These are phyloP conservation scores for Sprattus sprattus DNA, from an alignment of 2,113 vertebrate genomes.

Conservation along the genomic window DNA sequence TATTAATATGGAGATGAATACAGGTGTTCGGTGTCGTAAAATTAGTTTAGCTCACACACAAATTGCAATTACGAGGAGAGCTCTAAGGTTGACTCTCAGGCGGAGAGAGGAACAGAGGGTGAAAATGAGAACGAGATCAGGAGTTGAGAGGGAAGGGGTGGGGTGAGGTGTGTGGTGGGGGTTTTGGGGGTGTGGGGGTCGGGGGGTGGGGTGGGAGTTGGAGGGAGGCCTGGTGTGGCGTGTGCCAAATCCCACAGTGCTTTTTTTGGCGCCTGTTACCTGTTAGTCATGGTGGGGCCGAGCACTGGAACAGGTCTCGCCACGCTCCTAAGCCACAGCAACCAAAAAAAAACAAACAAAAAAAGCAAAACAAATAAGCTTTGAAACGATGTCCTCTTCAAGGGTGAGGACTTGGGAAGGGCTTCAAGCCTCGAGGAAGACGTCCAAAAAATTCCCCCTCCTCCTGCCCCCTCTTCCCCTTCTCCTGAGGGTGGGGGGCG, in stretches of 20 bases:
- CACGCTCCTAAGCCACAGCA: conserved; percentile 49
- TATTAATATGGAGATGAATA: conserved; percentile 82
- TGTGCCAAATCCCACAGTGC: conserved; percentile 46
- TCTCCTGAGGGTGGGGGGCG: conserved; percentile 46
- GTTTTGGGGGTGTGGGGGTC: neutral
- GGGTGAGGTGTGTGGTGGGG: neutral
- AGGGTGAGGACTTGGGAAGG: conserved; percentile 64
- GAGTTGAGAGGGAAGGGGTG: conserved; percentile 53
- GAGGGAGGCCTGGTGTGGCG: conserved; percentile 17
- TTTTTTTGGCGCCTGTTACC: conserved; percentile 54
- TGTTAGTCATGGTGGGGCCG: conserved; percentile 60
- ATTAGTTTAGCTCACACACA: conserved; percentile 76
- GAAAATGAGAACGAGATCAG: conserved; percentile 24
- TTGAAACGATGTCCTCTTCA: conserved; percentile 61
- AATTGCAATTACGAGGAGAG: conserved; percentile 73
- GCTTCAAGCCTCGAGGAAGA: conserved; percentile 64
- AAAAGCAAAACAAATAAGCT: conserved; percentile 62
- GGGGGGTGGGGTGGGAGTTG: neutral
- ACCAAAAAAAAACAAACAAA: conserved; percentile 17
- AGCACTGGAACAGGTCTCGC: conserved; percentile 50
- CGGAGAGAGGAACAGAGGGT: conserved; percentile 53
- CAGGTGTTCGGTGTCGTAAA: conserved; percentile 75
- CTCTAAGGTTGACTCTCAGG: conserved; percentile 56
- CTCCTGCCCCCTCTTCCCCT: neutral
- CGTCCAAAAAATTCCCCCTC: conserved; percentile 56